phyloP scores from a whole-genome alignment of 2,888 invertebrate species.

The Cylindroiulus punctatus region DNA sequence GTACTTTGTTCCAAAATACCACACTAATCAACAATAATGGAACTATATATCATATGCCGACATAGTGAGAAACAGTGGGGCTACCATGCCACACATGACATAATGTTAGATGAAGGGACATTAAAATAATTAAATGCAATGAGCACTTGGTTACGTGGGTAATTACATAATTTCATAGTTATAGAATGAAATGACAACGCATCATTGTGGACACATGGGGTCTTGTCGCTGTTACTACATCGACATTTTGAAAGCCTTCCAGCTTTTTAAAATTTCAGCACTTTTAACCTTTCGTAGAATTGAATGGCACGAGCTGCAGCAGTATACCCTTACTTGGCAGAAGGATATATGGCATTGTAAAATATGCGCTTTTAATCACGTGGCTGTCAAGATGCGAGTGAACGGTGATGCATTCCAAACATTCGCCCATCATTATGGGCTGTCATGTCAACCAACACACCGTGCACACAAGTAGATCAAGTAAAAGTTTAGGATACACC shows the following conservation, averaged over 20 bases:
- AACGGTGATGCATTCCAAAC: conserved; percentile 2
- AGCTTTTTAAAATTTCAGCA: not conserved
- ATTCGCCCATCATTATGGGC: conserved; percentile 29
- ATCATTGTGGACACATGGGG: too few species aligned
- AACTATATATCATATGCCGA: too few species aligned
- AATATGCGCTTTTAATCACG: conserved; percentile 5
- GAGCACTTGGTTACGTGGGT: too few species aligned
- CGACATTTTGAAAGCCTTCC: not conserved
- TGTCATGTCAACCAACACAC: not conserved
- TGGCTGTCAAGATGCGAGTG: not conserved
- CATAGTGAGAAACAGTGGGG: too few species aligned
- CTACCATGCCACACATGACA: too few species aligned
- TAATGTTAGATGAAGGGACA: too few species aligned
- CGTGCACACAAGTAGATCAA: conserved; percentile 33
- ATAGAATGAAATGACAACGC: too few species aligned
- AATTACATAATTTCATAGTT: too few species aligned
- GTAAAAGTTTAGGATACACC: conserved; percentile 36
- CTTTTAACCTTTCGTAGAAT: not conserved
- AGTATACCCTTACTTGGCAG: not conserved
- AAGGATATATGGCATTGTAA: not conserved
- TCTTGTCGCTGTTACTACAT: too few species aligned
- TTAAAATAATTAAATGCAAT: too few species aligned
- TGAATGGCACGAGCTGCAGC: not conserved
- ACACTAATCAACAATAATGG: too few species aligned
- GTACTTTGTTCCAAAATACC: too few species aligned